phyloP scores from a whole-genome alignment of 2,113 vertebrate genomes.

The Mungos mungo region DNA sequence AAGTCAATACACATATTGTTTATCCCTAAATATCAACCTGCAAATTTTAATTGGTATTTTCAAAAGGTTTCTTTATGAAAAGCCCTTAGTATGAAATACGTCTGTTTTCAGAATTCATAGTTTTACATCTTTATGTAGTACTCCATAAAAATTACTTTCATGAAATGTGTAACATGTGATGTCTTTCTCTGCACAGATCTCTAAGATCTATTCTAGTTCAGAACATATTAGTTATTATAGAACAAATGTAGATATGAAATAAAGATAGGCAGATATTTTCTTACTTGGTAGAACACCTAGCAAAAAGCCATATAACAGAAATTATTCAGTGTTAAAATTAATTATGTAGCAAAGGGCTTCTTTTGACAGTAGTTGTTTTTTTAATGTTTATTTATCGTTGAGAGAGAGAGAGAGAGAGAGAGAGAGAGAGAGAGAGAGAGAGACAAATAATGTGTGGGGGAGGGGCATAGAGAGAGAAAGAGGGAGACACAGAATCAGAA shows the following conservation, averaged over 20 bases:
- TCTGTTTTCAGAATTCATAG: slow-evolving; percentile 3
- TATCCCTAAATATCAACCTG: background rate
- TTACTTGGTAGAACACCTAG: background rate
- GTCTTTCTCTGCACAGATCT: background rate
- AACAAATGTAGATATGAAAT: background rate
- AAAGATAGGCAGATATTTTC: slow-evolving; percentile 21
- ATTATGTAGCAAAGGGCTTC: background rate
- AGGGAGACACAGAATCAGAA: no score
- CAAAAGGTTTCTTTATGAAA: background rate
- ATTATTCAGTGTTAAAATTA: slow-evolving; percentile 20
- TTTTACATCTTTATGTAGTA: background rate
- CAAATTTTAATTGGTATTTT: slow-evolving; percentile 10
- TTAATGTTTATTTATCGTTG: no score
- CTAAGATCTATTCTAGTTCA: background rate
- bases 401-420: no score
- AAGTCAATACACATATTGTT: background rate
- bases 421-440: no score
- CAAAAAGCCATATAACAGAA: background rate
- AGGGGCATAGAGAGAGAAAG: no score
- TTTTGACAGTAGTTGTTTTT: background rate
- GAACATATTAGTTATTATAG: slow-evolving; percentile 27
- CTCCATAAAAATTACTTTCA: background rate
- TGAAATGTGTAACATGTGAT: background rate
- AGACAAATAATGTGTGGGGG: no score
- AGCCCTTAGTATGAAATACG: background rate